phyloP scores from a whole-genome alignment of 2,113 vertebrate genomes.

The Herpailurus yagouaroundi region DNA sequence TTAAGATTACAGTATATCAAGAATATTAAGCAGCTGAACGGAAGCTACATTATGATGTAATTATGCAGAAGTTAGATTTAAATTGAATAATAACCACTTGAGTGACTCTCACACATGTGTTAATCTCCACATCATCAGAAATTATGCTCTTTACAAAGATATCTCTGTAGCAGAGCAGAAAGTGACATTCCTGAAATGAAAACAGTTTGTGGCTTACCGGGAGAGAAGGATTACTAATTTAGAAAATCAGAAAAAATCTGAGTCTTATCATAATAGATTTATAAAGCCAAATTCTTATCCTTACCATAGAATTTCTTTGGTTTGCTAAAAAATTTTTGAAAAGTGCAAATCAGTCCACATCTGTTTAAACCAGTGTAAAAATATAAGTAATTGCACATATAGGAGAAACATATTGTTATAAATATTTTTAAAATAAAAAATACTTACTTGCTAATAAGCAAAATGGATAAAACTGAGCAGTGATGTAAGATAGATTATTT shows the following conservation, averaged over 20 bases:
- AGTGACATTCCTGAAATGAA: constrained; percentile 41
- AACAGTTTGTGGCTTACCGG: constrained; percentile 2
- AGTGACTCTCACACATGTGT: constrained; percentile 25
- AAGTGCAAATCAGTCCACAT: neutral
- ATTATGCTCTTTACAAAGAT: constrained; percentile 24
- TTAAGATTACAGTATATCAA: constrained; percentile 28
- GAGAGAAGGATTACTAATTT: constrained; percentile 47
- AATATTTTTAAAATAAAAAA: neutral
- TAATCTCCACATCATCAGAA: constrained; percentile 10
- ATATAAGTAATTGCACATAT: neutral
- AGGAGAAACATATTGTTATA: neutral
- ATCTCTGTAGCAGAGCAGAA: neutral
- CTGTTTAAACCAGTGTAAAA: neutral
- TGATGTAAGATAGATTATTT: neutral
- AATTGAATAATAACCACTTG: constrained; percentile 44
- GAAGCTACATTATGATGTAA: neutral
- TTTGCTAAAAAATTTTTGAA: neutral
- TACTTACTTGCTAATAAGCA: neutral
- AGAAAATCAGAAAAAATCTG: constrained; percentile 41
- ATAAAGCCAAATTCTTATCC: constrained; percentile 7
- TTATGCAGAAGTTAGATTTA: constrained; percentile 19
- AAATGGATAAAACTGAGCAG: neutral
- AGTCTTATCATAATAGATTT: neutral
- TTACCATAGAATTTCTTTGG: neutral
- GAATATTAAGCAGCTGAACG: constrained; percentile 43